phyloP scores from a whole-genome alignment of 2,888 invertebrate species.

The Latrodectus hesperus region DNA sequence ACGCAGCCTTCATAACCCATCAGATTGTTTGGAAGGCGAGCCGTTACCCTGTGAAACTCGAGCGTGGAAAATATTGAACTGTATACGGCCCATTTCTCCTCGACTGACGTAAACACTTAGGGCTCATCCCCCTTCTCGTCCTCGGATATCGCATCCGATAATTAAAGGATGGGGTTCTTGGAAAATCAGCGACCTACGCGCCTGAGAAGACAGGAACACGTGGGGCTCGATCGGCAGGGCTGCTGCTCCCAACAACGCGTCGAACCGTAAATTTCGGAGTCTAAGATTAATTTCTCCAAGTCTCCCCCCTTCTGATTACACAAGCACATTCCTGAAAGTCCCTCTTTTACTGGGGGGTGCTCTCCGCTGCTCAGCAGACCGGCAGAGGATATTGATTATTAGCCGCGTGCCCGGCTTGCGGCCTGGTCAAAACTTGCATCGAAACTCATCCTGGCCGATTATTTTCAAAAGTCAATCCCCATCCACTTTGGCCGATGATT shows the following conservation, averaged over 20 bases:
- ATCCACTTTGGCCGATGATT: not conserved
- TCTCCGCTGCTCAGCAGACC: not conserved
- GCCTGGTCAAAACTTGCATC: not conserved
- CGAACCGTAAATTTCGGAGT: conserved; percentile 7
- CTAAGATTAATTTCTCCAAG: conserved; percentile 19
- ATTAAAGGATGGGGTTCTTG: not conserved
- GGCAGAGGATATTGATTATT: conserved; percentile 26
- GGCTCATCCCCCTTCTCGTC: not conserved
- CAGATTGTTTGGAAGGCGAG: conserved; percentile 1
- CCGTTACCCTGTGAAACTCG: conserved; percentile 5
- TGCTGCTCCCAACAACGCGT: not conserved
- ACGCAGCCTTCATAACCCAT: not conserved
- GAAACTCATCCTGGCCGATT: not conserved
- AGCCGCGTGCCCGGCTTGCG: conserved; percentile 15
- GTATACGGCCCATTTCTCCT: conserved; percentile 1
- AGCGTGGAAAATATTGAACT: conserved; percentile 2
- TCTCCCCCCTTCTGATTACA: conserved; percentile 3
- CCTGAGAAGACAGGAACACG: conserved; percentile 1
- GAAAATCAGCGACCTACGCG: not conserved
- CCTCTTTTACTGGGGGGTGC: not conserved
- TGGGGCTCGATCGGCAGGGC: not conserved
- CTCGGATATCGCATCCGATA: not conserved
- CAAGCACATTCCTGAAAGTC: not conserved
- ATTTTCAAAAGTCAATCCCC: not conserved
- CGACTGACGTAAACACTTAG: not conserved